Evolutionary conservation across 1,140 invertebrate species (phyloP).

Genomic region (Chymomyza costata): DNA sequence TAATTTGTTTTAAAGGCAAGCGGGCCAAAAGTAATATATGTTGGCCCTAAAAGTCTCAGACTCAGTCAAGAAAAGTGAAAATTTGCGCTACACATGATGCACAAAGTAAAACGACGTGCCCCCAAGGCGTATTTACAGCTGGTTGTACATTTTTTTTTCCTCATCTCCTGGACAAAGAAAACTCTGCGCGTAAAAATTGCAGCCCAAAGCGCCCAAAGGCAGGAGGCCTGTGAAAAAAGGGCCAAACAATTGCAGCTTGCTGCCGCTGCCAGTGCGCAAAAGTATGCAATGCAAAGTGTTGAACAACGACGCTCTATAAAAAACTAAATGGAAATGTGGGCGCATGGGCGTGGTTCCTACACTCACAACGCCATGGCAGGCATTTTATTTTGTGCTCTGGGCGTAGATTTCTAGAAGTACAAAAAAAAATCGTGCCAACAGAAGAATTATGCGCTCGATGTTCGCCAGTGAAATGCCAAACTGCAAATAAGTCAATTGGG

Average conservation of each 20-base stretch:
- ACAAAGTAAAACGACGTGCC: conserved; percentile 30
- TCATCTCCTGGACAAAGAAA: conserved; percentile 38
- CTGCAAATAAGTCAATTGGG: too few relatives aligned
- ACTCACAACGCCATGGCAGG: conserved; percentile 14
- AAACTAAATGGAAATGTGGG: conserved; percentile 55
- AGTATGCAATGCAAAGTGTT: conserved; percentile 41
- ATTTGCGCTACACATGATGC: conserved; percentile 13
- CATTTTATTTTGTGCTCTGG: not conserved
- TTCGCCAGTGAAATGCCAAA: too few relatives aligned
- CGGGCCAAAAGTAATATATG: too few relatives aligned
- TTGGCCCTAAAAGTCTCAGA: too few relatives aligned
- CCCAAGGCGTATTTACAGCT: conserved; percentile 29
- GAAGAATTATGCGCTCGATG: too few relatives aligned
- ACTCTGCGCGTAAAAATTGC: conserved; percentile 44
- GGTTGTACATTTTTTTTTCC: conserved; percentile 3
- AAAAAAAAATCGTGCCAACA: too few relatives aligned
- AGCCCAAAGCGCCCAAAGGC: conserved; percentile 30
- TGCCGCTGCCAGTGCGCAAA: conserved; percentile 13
- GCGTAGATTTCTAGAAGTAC: too few relatives aligned
- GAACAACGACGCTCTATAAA: too few relatives aligned
- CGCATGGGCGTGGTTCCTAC: conserved; percentile 42
- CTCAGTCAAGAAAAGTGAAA: too few relatives aligned
- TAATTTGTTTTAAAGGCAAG: conserved; percentile 47
- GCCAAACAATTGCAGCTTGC: conserved; percentile 53
- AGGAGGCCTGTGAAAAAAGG: conserved; percentile 27